Evolutionary conservation across 1,140 invertebrate genomes (phyloP).

Genomic region (Adelges cooleyi): DNA sequence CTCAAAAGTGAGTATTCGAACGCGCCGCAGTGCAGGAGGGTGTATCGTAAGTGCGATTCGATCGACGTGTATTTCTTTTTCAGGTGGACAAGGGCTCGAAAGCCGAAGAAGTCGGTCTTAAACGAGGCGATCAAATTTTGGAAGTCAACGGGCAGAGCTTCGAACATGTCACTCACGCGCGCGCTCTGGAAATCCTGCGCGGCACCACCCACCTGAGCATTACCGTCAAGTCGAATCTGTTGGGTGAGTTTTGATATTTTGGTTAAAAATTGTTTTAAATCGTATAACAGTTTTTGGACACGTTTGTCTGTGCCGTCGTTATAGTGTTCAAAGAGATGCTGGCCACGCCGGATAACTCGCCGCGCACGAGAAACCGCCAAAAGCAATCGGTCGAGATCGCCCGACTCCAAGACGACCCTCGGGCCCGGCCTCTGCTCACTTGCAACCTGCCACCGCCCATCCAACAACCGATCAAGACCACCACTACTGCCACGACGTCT

Average conservation of each 20-base stretch:
- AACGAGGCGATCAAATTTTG: slow-evolving; percentile 91
- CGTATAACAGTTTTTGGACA: slow-evolving; percentile 10
- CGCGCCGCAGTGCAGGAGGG: neutral
- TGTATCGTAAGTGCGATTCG: neutral
- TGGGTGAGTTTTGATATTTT: slow-evolving; percentile 41
- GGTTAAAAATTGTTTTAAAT: neutral
- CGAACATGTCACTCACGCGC: slow-evolving; percentile 75
- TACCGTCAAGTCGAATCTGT: slow-evolving; percentile 92
- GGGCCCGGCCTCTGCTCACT: slow-evolving; percentile 45
- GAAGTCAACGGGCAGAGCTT: slow-evolving; percentile 97
- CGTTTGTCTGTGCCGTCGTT: too few species aligned
- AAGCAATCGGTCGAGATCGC: slow-evolving; percentile 46
- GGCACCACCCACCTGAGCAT: slow-evolving; percentile 92
- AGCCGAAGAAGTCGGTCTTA: slow-evolving; percentile 91
- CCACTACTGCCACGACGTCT: slow-evolving; percentile 54
- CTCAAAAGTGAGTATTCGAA: slow-evolving; percentile 49
- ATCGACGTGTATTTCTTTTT: neutral
- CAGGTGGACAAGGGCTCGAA: slow-evolving; percentile 78
- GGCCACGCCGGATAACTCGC: slow-evolving; percentile 69
- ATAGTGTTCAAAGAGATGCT: slow-evolving; percentile 70
- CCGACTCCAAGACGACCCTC: slow-evolving; percentile 51
- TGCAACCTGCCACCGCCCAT: slow-evolving; percentile 37
- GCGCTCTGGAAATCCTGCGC: slow-evolving; percentile 82
- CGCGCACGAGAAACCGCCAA: slow-evolving; percentile 44
- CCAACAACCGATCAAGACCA: slow-evolving; percentile 40